phyloP scores from a whole-genome alignment of 2,888 invertebrate genomes.

The Ormyrus thymus region DNA sequence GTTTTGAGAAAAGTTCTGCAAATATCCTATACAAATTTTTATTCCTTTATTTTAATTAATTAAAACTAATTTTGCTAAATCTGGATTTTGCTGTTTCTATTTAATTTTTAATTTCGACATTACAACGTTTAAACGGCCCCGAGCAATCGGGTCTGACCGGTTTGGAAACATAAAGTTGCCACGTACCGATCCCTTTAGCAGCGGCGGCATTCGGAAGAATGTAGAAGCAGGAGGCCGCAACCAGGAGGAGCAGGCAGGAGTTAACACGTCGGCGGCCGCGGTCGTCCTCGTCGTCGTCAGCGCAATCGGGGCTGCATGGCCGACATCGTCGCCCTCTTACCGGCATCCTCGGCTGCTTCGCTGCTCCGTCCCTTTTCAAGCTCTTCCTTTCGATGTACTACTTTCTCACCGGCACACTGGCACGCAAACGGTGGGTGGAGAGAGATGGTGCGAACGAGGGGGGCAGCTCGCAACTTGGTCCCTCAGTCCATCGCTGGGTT shows the following conservation, averaged over 20 bases:
- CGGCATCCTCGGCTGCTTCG: slow-evolving; percentile 49
- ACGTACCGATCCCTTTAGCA: slow-evolving; percentile 60
- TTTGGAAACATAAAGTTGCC: slow-evolving; percentile 8
- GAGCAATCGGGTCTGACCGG: not conserved
- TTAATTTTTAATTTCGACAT: not conserved
- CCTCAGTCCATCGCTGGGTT: slow-evolving; percentile 30
- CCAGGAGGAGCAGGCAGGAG: slow-evolving; percentile 19
- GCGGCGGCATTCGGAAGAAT: slow-evolving; percentile 52
- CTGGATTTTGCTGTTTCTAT: not conserved
- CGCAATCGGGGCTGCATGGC: not conserved
- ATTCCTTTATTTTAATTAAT: not conserved
- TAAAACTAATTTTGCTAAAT: not conserved
- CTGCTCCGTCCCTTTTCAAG: slow-evolving; percentile 47
- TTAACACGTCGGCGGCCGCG: not conserved
- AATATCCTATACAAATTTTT: no score
- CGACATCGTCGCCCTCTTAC: slow-evolving; percentile 50
- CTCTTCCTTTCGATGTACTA: slow-evolving; percentile 2
- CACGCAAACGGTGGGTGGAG: not conserved
- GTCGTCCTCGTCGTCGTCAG: slow-evolving; percentile 28
- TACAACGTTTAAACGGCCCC: not conserved
- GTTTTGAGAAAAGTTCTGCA: no score
- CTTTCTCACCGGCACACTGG: not conserved
- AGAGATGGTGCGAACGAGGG: slow-evolving; percentile 38
- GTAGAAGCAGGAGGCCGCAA: slow-evolving; percentile 10
- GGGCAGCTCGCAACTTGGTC: not conserved